Base-by-base conservation (phyloP, 2,888 invertebrate genomes). In the Tinea pellionella region DNA sequence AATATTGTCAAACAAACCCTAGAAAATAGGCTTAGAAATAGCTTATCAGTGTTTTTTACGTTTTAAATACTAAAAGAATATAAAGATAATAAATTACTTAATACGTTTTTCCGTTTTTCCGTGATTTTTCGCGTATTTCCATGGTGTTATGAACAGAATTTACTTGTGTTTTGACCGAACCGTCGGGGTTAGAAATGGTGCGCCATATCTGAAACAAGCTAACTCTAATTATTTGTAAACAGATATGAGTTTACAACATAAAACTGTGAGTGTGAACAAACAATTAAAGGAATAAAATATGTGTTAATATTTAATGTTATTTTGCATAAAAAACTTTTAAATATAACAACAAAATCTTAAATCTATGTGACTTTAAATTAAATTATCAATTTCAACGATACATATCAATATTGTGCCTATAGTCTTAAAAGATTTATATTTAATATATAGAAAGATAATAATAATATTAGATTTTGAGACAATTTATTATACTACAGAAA, bases 371-470 rank as follows among this genome's bases (percentile, higher is more conserved):
- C 13, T 42, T 42, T 53, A 53, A 24, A 24, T 4, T 47, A 24
- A n/a, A 53, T 12, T 53, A 53, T 53, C 18, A 51, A 53, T 6
- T 53, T 16, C 13, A 53, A 53, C 53, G 76, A 83, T 82, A 85
- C 85, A 86, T 86, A 86, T 86, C 85, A 85, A 75, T 68, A 72
- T 66, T 78, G 85, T 86, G 86, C 85, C 85, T 85, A 71, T 80
- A 84, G 69, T 68, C 64, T 69, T 74, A 74, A 73, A 63, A 61
- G 60, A 63, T 61, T 63, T 67, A 65, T 66, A 67, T 64, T 62
- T 65, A n/a, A n/a, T n/a, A n/a, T n/a, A 67, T 63, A 61, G 61
- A 60, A 51, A 61, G 61, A 56, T 63, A 64, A 59, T 15, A 51
- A 15, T 15, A 51, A 51, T 12, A 41, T 18, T 18, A 53, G 19